Percentiles rank a stretch among this genome's conserved stretches.
Conservation (phyloP, 2,113 vertebrate genomes). For the Platichthys stellatus region DNA sequence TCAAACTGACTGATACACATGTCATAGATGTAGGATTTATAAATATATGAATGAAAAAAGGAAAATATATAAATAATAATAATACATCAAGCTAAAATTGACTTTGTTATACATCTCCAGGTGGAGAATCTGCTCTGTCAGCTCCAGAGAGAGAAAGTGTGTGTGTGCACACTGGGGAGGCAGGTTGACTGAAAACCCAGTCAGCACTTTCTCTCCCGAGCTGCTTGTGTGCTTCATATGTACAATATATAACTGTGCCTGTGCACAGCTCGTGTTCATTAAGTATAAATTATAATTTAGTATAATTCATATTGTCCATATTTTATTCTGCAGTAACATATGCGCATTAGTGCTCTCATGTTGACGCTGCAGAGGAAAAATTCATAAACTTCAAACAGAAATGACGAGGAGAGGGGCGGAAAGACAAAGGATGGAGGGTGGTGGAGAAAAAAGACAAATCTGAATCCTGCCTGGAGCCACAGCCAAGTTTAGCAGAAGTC, state of each 20-base stretch:
- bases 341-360: conserved; percentile 15
- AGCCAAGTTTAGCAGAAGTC: conserved; percentile 42
- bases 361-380: conserved; percentile 21
- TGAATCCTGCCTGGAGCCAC: conserved; percentile 34
- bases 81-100: neutral
- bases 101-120: neutral
- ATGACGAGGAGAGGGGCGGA: conserved; percentile 35
- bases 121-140: neutral
- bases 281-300: neutral
- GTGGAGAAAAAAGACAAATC: neutral
- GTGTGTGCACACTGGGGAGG: no score
- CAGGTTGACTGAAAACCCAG: no score
- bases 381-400: conserved; percentile 46
- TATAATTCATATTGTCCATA: conserved; percentile 18
- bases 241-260: conserved; percentile 11
- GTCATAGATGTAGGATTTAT: neutral
- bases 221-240: conserved; percentile 5
- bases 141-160: neutral
- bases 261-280: conserved; percentile 1
- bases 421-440: conserved; percentile 39
- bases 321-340: conserved; percentile 11
- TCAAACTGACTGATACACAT: neutral
- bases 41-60: neutral
- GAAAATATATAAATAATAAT: neutral
- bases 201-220: neutral